Evolutionary conservation across 2,888 invertebrate species (phyloP), one percentile per base, ranked within the genome.

Genomic region (Ptilodon capucinus): DNA sequence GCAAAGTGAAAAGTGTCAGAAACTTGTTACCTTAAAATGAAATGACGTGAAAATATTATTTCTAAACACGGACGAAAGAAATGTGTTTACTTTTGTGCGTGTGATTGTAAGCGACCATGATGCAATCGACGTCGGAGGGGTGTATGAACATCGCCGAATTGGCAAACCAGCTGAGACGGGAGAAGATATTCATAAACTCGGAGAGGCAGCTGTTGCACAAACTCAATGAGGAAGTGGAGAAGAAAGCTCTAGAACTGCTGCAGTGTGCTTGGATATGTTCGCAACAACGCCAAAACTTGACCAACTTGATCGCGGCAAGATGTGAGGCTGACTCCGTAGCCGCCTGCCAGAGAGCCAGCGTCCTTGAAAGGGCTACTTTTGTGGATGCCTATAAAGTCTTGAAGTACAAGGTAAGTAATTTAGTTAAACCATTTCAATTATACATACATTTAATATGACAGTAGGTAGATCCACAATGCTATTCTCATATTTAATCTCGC

Each of bases 221-320:
- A 68, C 89, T 97, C 25, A 96, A 96, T 79, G 94, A 95, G 76
- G 93, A 95, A 71, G 93, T 96, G 64, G 92, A 91, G 60, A 86
- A 85, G 54, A 92, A 88, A 68, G 91, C 92, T 11, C 74, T 91
- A 55, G 92, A 92, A 64, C 81, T 93, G 56, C 86, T 93, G 55
- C 94, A 96, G 82, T 93, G 95, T 51, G 95, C 97, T 28, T 98
- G 98, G 97, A 93, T 97, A 53, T 95, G 96, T 54, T 94, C 96
- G 2, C 96, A 97, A 82, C 97, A 98, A 84, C 93, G 96, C 60
- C 93, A 96, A 58, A 96, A 96, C 79, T 91, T 97, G 19, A 95
- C 96, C 59, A 93, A 94, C 66, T 85, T 97, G 66, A 94, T 96
- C 55, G 92, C 95, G 34, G 93, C 96, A 40, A 92, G 94, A 58